Evolutionary conservation across 2,888 invertebrate species (phyloP).

Genomic region (Stomorhina lunata): DNA sequence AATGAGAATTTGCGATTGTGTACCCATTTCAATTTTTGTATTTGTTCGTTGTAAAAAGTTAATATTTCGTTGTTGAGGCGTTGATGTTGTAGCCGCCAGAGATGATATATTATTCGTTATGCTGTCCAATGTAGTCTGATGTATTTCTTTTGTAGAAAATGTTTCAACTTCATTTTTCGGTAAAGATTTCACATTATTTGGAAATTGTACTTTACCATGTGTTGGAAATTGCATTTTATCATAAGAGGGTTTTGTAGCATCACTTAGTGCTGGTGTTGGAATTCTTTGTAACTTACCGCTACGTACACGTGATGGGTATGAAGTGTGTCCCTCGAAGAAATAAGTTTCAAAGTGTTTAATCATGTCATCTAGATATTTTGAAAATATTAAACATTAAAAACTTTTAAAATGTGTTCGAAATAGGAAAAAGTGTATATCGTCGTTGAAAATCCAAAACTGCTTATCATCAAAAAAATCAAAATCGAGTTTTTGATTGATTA

Average conservation of each 20-base stretch:
- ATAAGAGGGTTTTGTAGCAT: slow-evolving; percentile 62
- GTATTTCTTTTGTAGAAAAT: slow-evolving; percentile 73
- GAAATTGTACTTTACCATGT: slow-evolving; percentile 73
- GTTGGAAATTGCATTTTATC: slow-evolving; percentile 70
- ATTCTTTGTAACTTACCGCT: slow-evolving; percentile 45
- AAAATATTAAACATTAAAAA: background rate
- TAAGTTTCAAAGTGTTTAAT: slow-evolving; percentile 75
- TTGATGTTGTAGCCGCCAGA: slow-evolving; percentile 15
- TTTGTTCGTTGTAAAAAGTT: slow-evolving; percentile 72
- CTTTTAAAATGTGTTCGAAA: too few relatives aligned
- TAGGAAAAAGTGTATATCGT: too few relatives aligned
- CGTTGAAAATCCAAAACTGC: too few relatives aligned
- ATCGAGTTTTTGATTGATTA: too few relatives aligned
- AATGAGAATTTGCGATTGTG: slow-evolving; percentile 80
- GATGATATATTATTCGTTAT: slow-evolving; percentile 34
- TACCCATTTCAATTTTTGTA: slow-evolving; percentile 80
- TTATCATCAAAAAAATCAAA: too few relatives aligned
- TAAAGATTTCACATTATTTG: slow-evolving; percentile 61
- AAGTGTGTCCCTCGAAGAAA: slow-evolving; percentile 69
- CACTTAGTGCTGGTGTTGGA: slow-evolving; percentile 45
- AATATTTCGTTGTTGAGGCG: slow-evolving; percentile 40
- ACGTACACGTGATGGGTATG: slow-evolving; percentile 57
- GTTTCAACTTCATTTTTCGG: slow-evolving; percentile 76
- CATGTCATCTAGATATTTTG: slow-evolving; percentile 72
- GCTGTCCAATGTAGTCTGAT: slow-evolving; percentile 63